Percentiles rank a stretch among this genome's conserved stretches.
These are phyloP conservation scores for Drosophila pandora DNA, from an alignment of 1,140 invertebrate genomes.

Conservation along the genomic window DNA sequence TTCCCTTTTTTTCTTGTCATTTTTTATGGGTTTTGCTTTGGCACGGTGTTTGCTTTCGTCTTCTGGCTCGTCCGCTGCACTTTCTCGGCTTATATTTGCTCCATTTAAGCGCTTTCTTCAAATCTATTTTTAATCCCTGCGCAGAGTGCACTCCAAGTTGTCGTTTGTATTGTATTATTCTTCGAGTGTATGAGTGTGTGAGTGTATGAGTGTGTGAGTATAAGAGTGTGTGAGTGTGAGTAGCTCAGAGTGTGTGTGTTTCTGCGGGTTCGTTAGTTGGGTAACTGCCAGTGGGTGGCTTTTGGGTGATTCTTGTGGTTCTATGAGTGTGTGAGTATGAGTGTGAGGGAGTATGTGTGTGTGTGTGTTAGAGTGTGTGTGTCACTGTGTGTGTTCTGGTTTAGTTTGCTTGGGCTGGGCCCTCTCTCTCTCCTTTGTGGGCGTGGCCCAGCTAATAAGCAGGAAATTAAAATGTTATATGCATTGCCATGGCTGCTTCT, in stretches of 20 bases:
- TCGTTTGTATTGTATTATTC: constrained; percentile 50
- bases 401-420: constrained; percentile 45
- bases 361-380: constrained; percentile 3
- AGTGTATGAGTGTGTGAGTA: neutral
- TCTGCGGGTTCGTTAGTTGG: constrained; percentile 12
- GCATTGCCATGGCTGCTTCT: constrained; percentile 67
- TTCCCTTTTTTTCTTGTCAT: neutral
- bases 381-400: constrained; percentile 3
- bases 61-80: constrained; percentile 17
- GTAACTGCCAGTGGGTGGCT: neutral
- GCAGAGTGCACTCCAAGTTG: constrained; percentile 46
- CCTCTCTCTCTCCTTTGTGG: constrained; percentile 21
- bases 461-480: constrained; percentile 82
- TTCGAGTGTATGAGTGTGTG: neutral
- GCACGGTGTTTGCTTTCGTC: too few species aligned
- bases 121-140: constrained; percentile 47
- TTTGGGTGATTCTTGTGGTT: neutral
- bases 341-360: neutral
- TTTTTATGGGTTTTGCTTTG: neutral
- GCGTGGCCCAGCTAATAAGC: constrained; percentile 69
- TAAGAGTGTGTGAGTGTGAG: too few species aligned
- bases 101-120: constrained; percentile 48
- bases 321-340: neutral
- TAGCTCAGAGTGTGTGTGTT: neutral
- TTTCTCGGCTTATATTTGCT: constrained; percentile 48